Percentiles rank a stretch among this genome's conserved stretches.
Evolutionary conservation across 2,797 vertebrate genomes (phyloP).

Genomic region (Chelonia mydas): DNA sequence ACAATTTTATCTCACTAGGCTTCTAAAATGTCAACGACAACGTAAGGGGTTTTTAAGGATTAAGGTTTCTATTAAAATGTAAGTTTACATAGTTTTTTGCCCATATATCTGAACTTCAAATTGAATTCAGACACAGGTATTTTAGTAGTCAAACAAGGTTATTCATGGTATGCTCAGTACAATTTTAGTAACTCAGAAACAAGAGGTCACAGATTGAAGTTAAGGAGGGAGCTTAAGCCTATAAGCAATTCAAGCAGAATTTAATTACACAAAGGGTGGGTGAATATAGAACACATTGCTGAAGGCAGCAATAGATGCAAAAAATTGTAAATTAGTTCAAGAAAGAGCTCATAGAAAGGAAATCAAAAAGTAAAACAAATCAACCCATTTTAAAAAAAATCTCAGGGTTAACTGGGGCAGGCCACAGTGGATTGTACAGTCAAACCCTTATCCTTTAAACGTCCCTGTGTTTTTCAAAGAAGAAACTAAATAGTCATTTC

Average conservation of each 20-base stretch:
- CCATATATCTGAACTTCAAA: slow-evolving; percentile 37
- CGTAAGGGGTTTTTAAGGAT: slow-evolving; percentile 59
- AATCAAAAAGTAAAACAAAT: slow-evolving; percentile 78
- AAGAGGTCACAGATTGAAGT: slow-evolving; percentile 59
- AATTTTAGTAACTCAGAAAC: slow-evolving; percentile 71
- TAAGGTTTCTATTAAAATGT: slow-evolving; percentile 46
- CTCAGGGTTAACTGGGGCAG: slow-evolving; percentile 74
- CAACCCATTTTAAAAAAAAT: slow-evolving; percentile 75
- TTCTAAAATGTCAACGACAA: slow-evolving; percentile 54
- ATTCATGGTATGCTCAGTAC: not conserved
- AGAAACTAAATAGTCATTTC: slow-evolving; percentile 65
- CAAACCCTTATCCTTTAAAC: slow-evolving; percentile 65
- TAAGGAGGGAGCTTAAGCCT: slow-evolving; percentile 70
- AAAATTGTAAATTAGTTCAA: slow-evolving; percentile 80
- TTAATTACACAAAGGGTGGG: slow-evolving; percentile 78
- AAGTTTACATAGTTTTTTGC: slow-evolving; percentile 55
- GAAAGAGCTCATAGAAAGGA: slow-evolving; percentile 71
- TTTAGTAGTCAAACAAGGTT: slow-evolving; percentile 48
- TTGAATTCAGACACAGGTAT: slow-evolving; percentile 61
- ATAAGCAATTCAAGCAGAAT: slow-evolving; percentile 79
- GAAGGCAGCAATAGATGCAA: slow-evolving; percentile 76
- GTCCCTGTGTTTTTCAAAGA: slow-evolving; percentile 61
- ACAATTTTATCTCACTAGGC: slow-evolving; percentile 63
- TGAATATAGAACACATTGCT: slow-evolving; percentile 76
- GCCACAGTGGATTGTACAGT: slow-evolving; percentile 57